A percentile compares a stretch with the other conserved stretches of the same genome.
Conservation (phyloP, 2,797 vertebrate genomes). For the Poeciliopsis paucimaculata region DNA sequence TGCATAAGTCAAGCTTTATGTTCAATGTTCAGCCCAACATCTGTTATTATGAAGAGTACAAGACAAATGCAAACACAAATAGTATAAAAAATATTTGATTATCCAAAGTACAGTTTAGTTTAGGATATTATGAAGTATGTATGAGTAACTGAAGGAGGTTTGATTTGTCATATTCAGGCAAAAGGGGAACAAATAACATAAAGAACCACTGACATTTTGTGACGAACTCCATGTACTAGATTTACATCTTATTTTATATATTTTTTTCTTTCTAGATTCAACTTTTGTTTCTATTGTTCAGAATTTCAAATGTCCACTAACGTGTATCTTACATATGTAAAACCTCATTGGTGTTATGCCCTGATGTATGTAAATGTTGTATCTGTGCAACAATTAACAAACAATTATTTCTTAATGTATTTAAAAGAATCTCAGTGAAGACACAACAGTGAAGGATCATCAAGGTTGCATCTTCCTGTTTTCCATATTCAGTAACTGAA, state of each 20-base stretch:
- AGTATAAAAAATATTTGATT: not conserved
- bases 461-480: not conserved
- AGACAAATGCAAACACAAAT: no score
- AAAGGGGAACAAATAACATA: not conserved
- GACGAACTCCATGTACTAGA: not conserved
- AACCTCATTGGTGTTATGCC: not conserved
- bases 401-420: not conserved
- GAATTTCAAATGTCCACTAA: not conserved
- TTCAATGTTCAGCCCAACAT: no score
- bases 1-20: no score
- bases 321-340: not conserved
- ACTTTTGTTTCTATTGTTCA: not conserved
- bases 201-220: not conserved
- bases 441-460: not conserved
- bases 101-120: not conserved
- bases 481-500: not conserved
- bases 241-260: not conserved
- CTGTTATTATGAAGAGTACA: no score
- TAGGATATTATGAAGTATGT: not conserved
- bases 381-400: not conserved
- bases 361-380: not conserved
- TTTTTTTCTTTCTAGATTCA: not conserved
- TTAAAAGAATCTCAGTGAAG: not conserved
- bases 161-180: not conserved
- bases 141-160: not conserved